A percentile compares a stretch with the other conserved stretches of the same genome.
Conservation (phyloP, 1,140 invertebrate genomes). For the Eumeta japonica region DNA sequence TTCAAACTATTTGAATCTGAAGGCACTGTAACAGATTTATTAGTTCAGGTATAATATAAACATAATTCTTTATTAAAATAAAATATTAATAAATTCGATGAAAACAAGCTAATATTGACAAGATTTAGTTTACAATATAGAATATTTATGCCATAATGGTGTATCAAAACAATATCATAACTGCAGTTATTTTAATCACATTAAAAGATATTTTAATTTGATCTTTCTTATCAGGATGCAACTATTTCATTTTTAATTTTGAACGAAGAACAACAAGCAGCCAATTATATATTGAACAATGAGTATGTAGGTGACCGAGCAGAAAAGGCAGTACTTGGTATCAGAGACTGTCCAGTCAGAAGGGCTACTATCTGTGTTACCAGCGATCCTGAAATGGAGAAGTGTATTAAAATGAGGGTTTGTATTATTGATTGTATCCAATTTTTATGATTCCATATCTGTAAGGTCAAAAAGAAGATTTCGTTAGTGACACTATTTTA, state of each 20-base stretch:
- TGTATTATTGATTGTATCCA: no score
- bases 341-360: conserved; percentile 77
- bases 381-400: conserved; percentile 84
- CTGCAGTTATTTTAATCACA: no score
- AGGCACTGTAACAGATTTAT: conserved; percentile 40
- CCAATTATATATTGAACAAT: conserved; percentile 58
- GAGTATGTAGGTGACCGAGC: conserved; percentile 62
- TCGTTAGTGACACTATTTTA: no score
- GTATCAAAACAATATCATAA: no score
- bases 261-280: conserved; percentile 56
- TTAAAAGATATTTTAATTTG: conserved; percentile 19
- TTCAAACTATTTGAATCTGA: conserved; percentile 40
- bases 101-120: conserved; percentile 30
- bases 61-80: conserved; percentile 1
- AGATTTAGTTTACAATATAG: not conserved
- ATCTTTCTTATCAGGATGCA: conserved; percentile 62
- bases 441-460: not conserved
- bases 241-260: conserved; percentile 64
- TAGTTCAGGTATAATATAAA: conserved; percentile 28
- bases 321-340: conserved; percentile 68
- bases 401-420: conserved; percentile 94
- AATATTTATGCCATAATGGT: no score
- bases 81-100: conserved; percentile 14
- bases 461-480: not conserved
- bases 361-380: conserved; percentile 85